Base-by-base conservation (phyloP, 2,797 vertebrate species). In the Anableps anableps region DNA sequence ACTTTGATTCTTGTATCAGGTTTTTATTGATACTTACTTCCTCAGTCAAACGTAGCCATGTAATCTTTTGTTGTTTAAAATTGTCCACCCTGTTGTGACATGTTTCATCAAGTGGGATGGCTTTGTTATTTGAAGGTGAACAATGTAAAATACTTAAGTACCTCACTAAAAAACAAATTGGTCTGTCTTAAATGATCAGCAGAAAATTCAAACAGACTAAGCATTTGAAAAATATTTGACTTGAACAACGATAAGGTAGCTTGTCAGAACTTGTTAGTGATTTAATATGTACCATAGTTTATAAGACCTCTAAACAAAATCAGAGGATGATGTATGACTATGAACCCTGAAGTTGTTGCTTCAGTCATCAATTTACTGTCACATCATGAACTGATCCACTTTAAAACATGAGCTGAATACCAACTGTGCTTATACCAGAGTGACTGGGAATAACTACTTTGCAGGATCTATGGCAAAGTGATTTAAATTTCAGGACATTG, bases 401-500 rank as follows among this genome's bases (percentile, higher is more conserved):
- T 80, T 76, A 50, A 77, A 76, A 9, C 4, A 78, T 62, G 47
- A 70, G 60, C 62, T 84, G 71, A 80, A 80, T 77, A 53, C 72
- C 72, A 48, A 26, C 13, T 41, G 23, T 34, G 58, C 74, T 45
- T 36, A 19, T 62, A 45, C 21, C 72, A 51, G 11, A 21, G 34
- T 75, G 60, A 26, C 2, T 50, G 19, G 38, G 34, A 81, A 78
- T 75, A 73, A 45, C 68, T 47, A 7, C 77, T 79, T 34, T 76
- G 76, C 7, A 19, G 31, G 23, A 19, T 70, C 38, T 19, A 60
- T 41, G 53, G 62, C 34, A 31, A 26, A 38, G 8, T 38, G 9
- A 38, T 6, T 68, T 41, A 38, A 5, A 53, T 66, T 38, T 78
- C 76, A 78, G 66, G n/a, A 23, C n/a, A 29, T 47, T 16, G 38